phyloP scores from a whole-genome alignment of 2,888 invertebrate species.

The Apodemia duryi region DNA sequence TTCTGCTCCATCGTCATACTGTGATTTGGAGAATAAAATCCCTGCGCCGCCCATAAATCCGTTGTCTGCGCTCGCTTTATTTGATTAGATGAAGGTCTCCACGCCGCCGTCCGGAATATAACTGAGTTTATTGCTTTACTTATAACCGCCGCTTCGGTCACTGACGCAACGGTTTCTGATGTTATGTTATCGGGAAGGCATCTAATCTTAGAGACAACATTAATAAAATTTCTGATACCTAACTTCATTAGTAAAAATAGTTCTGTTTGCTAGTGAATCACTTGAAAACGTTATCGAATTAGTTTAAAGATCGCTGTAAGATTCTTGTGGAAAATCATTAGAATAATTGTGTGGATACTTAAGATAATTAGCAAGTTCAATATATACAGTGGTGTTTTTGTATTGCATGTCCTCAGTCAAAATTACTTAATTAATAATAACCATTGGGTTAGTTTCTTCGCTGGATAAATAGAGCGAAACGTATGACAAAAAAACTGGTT shows the following conservation, averaged over 20 bases:
- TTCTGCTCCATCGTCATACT: slow-evolving; percentile 29
- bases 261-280: too few species aligned
- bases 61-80: slow-evolving; percentile 52
- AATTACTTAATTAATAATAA: too few species aligned
- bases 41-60: slow-evolving; percentile 51
- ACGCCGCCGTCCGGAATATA: slow-evolving; percentile 51
- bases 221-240: background rate
- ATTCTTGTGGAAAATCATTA: too few species aligned
- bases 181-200: background rate
- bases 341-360: too few species aligned
- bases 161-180: slow-evolving; percentile 12
- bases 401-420: too few species aligned
- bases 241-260: background rate
- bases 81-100: slow-evolving; percentile 51
- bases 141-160: slow-evolving; percentile 18
- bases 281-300: too few species aligned
- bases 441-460: too few species aligned
- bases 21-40: slow-evolving; percentile 41
- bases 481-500: too few species aligned
- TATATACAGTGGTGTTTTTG: too few species aligned
- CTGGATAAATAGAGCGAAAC: too few species aligned
- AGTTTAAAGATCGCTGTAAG: too few species aligned
- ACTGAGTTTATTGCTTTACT: slow-evolving; percentile 51
- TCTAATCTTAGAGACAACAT: background rate
- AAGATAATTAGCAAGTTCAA: too few species aligned